Evolutionary conservation across 2,113 vertebrate genomes (phyloP), one percentile per base, ranked within the genome.

Genomic region (Podocnemis expansa): DNA sequence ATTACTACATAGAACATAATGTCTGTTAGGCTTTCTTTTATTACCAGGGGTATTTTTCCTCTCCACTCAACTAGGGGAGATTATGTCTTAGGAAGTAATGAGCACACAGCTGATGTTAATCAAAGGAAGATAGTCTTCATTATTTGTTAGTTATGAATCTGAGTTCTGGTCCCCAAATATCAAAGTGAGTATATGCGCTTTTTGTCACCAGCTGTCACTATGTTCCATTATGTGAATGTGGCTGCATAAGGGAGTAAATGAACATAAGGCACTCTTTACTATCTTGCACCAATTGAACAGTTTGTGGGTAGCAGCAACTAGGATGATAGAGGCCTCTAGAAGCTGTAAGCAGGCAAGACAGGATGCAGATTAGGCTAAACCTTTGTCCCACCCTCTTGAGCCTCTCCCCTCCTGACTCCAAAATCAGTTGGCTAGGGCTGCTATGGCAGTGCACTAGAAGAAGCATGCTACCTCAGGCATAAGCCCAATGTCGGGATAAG

Each of bases 1-100:
- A 1, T 3, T 12, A 1, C 0, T 4, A 25, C 43, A 0, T 2
- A 14, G 63, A 29, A 11, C 41, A 31, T n/a, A 22, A 63, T 3
- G 4, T 2, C 9, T 1, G 55, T 27, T 0, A 17, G 29, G 8
- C 54, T 21, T 8, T 6, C 6, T 21, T 25, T 45, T 22, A 17
- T 60, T 41, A 3, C 12, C 80, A 17, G 54, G 38, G 38, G 49
- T 43, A 60, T 24, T 2, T 51, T 82, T 80, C 73, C 41, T 76
- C 24, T 12, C 13, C 41, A 43, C 41, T 76, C 63, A 27, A 24
- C 73, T 27, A 41, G 10, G 13, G 41, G 41, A 27, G 11, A 13
- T 11, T 41, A 11, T 24, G 13, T 27, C 12, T 27, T 76, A 41
- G 22, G 43, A 75, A 75, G 43, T 76, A 76, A 22, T 41, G 3